Conservation (phyloP, 2,888 invertebrate genomes). For the Chloroclystis v-ata region DNA sequence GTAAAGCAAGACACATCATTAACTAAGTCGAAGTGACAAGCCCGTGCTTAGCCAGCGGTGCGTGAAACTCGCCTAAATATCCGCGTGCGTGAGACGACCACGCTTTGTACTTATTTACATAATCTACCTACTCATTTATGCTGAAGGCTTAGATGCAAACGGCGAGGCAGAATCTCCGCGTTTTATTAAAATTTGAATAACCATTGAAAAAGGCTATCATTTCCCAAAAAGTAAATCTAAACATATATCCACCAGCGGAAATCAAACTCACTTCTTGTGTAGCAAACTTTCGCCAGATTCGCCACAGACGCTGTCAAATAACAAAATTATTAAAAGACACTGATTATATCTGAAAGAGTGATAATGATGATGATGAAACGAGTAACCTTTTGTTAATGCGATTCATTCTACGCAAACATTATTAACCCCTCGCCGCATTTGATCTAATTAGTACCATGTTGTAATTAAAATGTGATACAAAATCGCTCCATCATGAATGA, state of each 20-base stretch:
- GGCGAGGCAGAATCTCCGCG: not conserved
- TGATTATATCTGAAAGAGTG: too few relatives aligned
- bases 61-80: constrained; percentile 13
- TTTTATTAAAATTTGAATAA: not conserved
- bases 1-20: constrained; percentile 7
- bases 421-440: not conserved
- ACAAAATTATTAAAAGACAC: too few relatives aligned
- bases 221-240: too few relatives aligned
- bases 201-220: too few relatives aligned
- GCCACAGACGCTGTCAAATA: too few relatives aligned
- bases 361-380: too few relatives aligned
- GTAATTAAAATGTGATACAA: constrained; percentile 18
- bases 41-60: constrained; percentile 16
- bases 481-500: constrained; percentile 22
- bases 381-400: too few relatives aligned
- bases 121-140: not conserved
- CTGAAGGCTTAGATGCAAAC: not conserved
- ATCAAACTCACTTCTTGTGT: too few relatives aligned
- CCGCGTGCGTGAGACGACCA: constrained; percentile 9
- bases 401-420: not conserved
- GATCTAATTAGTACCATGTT: constrained; percentile 19
- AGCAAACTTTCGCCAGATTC: too few relatives aligned
- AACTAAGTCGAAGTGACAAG: constrained; percentile 14
- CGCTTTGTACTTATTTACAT: constrained; percentile 11
- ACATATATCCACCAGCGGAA: too few relatives aligned